Percentiles rank a stretch among this genome's conserved stretches.
Conservation (phyloP, 1,140 invertebrate genomes). For the Anoplophora glabripennis region DNA sequence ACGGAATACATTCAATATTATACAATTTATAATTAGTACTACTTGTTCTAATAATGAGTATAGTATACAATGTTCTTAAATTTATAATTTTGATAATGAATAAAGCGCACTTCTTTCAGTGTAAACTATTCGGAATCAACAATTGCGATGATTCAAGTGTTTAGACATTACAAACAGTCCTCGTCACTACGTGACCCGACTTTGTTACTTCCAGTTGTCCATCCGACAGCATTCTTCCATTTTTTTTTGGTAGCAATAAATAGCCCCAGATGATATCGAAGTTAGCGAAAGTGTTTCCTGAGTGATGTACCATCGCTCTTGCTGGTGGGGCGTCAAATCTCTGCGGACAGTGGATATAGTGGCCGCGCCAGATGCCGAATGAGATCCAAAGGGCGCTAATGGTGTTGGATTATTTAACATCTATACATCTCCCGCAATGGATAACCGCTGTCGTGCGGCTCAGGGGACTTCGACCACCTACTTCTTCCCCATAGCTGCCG, state of each 20-base stretch:
- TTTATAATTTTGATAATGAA: too few species aligned
- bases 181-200: too few species aligned
- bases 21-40: too few species aligned
- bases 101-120: too few species aligned
- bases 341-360: slow-evolving; percentile 30
- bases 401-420: slow-evolving; percentile 45
- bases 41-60: too few species aligned
- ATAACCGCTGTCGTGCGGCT: slow-evolving; percentile 37
- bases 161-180: too few species aligned
- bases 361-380: slow-evolving; percentile 24
- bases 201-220: too few species aligned
- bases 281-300: slow-evolving; percentile 29
- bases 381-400: slow-evolving; percentile 34
- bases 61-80: too few species aligned
- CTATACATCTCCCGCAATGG: slow-evolving; percentile 41
- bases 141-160: too few species aligned
- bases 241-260: slow-evolving; percentile 14
- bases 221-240: too few species aligned
- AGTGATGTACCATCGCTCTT: slow-evolving; percentile 30
- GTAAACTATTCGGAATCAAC: too few species aligned
- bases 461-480: slow-evolving; percentile 15
- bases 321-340: slow-evolving; percentile 36
- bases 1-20: too few species aligned
- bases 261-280: slow-evolving; percentile 18
- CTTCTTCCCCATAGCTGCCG: neutral